phyloP scores from a whole-genome alignment of 2,888 invertebrate genomes.

The Oasisia sp. region DNA sequence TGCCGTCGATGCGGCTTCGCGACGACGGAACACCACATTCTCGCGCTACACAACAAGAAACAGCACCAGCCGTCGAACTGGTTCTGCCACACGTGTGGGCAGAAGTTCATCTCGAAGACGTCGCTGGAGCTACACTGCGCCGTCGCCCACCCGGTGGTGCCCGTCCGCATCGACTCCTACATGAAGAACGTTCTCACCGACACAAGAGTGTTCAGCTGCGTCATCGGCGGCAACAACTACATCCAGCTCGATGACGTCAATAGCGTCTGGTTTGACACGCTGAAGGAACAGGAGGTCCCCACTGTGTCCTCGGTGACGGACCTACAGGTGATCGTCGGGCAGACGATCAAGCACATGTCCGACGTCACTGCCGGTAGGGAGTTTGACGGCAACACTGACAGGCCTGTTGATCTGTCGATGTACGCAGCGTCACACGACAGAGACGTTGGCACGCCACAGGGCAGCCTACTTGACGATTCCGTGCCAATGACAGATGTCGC shows the following conservation, averaged over 20 bases:
- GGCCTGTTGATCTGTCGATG: not conserved
- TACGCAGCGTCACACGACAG: not conserved
- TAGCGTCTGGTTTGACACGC: not conserved
- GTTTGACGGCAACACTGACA: not conserved
- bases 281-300: not conserved
- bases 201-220: not conserved
- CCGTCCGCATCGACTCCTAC: conserved; percentile 17
- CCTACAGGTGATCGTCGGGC: not conserved
- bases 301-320: not conserved
- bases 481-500: not conserved
- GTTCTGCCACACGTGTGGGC: not conserved
- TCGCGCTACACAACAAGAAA: conserved; percentile 17
- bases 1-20: not conserved
- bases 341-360: not conserved
- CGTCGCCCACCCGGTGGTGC: not conserved
- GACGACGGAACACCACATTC: conserved; percentile 17
- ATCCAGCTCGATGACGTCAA: not conserved
- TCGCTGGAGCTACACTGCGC: not conserved
- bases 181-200: conserved; percentile 17
- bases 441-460: not conserved
- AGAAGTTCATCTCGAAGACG: conserved; percentile 19
- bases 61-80: not conserved
- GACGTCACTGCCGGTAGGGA: not conserved
- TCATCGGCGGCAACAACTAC: not conserved
- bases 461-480: not conserved